Base-by-base conservation (phyloP, 2,888 invertebrate species). In the Nudaria mundana region DNA sequence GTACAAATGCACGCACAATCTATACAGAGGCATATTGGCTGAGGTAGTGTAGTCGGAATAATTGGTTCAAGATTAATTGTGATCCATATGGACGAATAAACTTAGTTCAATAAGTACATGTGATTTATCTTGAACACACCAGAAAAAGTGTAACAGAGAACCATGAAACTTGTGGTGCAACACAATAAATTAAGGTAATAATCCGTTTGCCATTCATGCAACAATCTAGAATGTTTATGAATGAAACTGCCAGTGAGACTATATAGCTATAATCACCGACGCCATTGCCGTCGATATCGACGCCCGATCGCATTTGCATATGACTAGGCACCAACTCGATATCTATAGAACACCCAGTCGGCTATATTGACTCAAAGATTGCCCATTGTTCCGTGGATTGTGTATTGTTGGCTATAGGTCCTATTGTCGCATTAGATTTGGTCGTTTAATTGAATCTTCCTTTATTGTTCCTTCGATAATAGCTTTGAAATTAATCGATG, bases 181-280 rank as follows among this genome's bases (percentile, higher is more conserved):
- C 45, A 76, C 72, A 74, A 79, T 80, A 78, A 79, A 80, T 81
- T 78, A 83, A 81, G 73, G 68, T 67, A 76, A 73, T 66, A 68
- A 57, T 61, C 60, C 66, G 67, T 67, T 69, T 64, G 73, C 73
- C 86, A 87, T 87, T 86, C 86, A 87, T 81, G 81, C 84, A 72
- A 71, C 65, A 71, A 72, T 77, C 72, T 74, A 60, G 71, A 72
- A 78, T 76, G 76, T 80, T 87, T 85, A 84, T 88, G 87, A 88
- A 88, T 88, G 87, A 80, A 82, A 73, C 73, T 63, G 66, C 66
- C 70, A 69, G 41, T 45, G 35, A 45, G 44, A 56, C 55, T 49
- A 57, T 47, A 72, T 75, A 68, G 72, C 71, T 73, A 71, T 78
- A 81, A 85, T 83, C 84, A 81, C 73, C 67, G 76, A 68, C 79